A percentile compares a stretch with the other conserved stretches of the same genome.
Evolutionary conservation across 2,888 invertebrate genomes (phyloP).

Genomic region (Ochlodes sylvanus): DNA sequence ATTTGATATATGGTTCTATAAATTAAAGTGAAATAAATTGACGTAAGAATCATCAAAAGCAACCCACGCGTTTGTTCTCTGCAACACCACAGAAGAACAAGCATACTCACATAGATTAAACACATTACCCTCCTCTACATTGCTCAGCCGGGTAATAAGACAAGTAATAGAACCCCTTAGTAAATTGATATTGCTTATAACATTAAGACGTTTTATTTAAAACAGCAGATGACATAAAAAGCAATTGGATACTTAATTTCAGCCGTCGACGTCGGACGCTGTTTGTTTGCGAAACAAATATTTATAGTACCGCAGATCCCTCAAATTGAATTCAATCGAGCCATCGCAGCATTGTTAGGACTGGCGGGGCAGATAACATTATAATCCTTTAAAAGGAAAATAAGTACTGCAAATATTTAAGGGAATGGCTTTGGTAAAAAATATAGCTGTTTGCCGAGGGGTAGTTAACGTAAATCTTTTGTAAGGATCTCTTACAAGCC

Average conservation of each 20-base stretch:
- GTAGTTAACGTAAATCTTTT: slow-evolving; percentile 8
- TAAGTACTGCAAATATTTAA: slow-evolving; percentile 28
- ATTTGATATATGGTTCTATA: too few relatives aligned
- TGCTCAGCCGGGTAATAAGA: not conserved
- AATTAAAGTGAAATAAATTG: too few relatives aligned
- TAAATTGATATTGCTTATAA: not conserved
- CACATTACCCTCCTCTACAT: too few relatives aligned
- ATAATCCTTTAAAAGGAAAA: slow-evolving; percentile 35
- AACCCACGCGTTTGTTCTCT: too few relatives aligned
- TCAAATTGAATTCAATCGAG: slow-evolving; percentile 44
- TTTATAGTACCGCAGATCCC: slow-evolving; percentile 40
- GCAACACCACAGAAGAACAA: too few relatives aligned
- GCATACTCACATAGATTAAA: too few relatives aligned
- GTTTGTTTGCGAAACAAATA: slow-evolving; percentile 43
- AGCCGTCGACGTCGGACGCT: not conserved
- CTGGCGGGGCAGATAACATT: slow-evolving; percentile 30
- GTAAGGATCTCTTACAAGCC: not conserved
- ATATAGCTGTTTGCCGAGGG: slow-evolving; percentile 1
- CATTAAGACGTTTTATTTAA: slow-evolving; percentile 5
- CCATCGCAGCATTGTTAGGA: slow-evolving; percentile 34
- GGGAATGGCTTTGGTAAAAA: slow-evolving; percentile 20
- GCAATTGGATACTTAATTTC: slow-evolving; percentile 12
- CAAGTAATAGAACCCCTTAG: not conserved
- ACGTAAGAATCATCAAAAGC: too few relatives aligned
- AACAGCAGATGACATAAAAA: slow-evolving; percentile 1